These are phyloP conservation scores for Helobdella robusta DNA, from an alignment of 2,888 invertebrate species.

Conservation along the genomic window DNA sequence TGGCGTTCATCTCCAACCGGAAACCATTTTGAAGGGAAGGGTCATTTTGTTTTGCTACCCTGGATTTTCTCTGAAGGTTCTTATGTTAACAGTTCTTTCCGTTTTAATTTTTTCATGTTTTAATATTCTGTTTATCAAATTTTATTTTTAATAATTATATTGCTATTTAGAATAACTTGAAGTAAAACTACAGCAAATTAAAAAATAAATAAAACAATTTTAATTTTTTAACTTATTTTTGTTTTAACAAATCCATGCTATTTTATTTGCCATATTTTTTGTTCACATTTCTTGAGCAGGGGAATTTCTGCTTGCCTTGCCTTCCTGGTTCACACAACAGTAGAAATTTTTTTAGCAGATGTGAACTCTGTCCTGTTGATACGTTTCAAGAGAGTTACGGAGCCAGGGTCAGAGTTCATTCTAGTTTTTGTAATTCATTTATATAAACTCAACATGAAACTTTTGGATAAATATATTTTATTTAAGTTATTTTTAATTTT, in stretches of 20 bases:
- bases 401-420: not conserved
- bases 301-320: slow-evolving; percentile 9
- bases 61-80: slow-evolving; percentile 3
- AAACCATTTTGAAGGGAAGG: slow-evolving; percentile 15
- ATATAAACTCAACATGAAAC: not conserved
- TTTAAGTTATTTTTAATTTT: no score
- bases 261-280: not conserved
- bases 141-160: not conserved
- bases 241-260: not conserved
- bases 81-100: no score
- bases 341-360: not conserved
- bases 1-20: not conserved
- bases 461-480: not conserved
- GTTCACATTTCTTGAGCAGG: not conserved
- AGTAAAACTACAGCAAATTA: not conserved
- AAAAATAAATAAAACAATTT: not conserved
- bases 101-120: no score
- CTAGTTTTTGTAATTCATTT: not conserved
- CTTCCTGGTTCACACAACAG: slow-evolving; percentile 13
- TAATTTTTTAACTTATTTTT: not conserved
- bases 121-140: no score
- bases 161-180: not conserved
- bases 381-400: slow-evolving; percentile 18
- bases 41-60: not conserved
- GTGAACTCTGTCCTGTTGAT: slow-evolving; percentile 11